Evolutionary conservation across 2,888 invertebrate genomes (phyloP), one percentile per base, ranked within the genome.

Genomic region (Pristionchus entomophagus): DNA sequence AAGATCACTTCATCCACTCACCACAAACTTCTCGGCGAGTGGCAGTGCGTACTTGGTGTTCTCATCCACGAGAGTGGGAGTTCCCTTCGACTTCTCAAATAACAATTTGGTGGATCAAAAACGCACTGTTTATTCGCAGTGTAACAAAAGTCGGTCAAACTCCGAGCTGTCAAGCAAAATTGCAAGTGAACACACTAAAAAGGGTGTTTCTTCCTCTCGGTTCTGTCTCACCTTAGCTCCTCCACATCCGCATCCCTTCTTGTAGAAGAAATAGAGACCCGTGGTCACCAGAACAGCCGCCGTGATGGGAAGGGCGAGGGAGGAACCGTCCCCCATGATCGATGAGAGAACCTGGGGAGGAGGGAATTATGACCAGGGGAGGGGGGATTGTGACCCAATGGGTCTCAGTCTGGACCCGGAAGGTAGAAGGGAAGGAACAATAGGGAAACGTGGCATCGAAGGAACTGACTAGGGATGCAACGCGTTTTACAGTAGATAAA

Each of bases 11-110:
- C 3, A 10, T 4, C 49, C 2, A 19, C 53, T 81, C 2, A 81
- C 38, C 62, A 86, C 87, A 19, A 88, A 88, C 86, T 91, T 91
- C 89, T 97, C 96, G 22, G 96, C 94, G 45, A 97, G 96, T 14
- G 98, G 97, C 87, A 99, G 95, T 53, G 96, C 96, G 94, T 99
- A 97, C 86, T 93, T 93, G 51, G 86, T 88, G 12, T 91, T 88
- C 51, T 92, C 91, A 82, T 93, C 90, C 17, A 89, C 86, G n/a
- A 92, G 88, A 17, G 92, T 93, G 51, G 87, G 81, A 14, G 86
- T 10, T 45, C 17, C 19, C 32, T 69, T 86, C 80, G 49, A 78
- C 29, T 56, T 53, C 81, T 56, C 38, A 1, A 56, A 81, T 56
- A 45, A 10, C 45, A 45, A 10, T 45, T 45, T 45, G 45, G 45